Evolutionary conservation across 2,797 vertebrate genomes (phyloP), one percentile per base, ranked within the genome.

Genomic region (Tolypeutes matacus): DNA sequence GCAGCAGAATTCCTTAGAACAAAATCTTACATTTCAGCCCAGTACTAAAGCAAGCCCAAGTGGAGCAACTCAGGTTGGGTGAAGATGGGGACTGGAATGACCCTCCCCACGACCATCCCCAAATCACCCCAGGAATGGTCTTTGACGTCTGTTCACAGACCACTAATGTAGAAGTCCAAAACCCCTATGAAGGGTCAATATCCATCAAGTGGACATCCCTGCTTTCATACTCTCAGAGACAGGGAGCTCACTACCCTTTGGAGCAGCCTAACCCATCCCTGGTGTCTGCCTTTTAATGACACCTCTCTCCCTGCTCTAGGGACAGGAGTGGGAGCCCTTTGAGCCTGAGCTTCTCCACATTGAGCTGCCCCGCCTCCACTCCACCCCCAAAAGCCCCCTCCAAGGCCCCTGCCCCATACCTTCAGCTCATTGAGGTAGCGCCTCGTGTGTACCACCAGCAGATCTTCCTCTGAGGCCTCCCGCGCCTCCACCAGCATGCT

Each of bases 391-490:
- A 49, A 4, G n/a, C 25, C 1, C 49, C 8, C 42, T 42, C 5
- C 60, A 29, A 4, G 5, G 20, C 36, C 36, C 0, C 15, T 0
- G 31, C 29, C 56, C n/a, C 2, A 72, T 97, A 99, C 99, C 99
- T 99, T 99, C 60, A 99, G 98, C 98, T 98, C 99, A 93, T 98
- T 99, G 97, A 99, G 99, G 97, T 99, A 99, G 65, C 98, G 98
- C 93, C 99, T 98, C 8, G 99, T 99, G 97, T 99, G 99, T 94
- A 99, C 99, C 91, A 99, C 99, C 96, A 99, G 98, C 92, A 99
- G 98, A 96, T 99, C 99, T 34, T 99, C 99, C 70, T 99, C 99
- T 0, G 98, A 98, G 21, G 99, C 99, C 97, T 99, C 99, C 49
- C 95, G 98, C 0, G 99, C 99, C 97, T 98, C 98, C 80, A 99